Base-by-base conservation (phyloP, 2,888 invertebrate genomes). In the Sphaerophoria taeniata region DNA sequence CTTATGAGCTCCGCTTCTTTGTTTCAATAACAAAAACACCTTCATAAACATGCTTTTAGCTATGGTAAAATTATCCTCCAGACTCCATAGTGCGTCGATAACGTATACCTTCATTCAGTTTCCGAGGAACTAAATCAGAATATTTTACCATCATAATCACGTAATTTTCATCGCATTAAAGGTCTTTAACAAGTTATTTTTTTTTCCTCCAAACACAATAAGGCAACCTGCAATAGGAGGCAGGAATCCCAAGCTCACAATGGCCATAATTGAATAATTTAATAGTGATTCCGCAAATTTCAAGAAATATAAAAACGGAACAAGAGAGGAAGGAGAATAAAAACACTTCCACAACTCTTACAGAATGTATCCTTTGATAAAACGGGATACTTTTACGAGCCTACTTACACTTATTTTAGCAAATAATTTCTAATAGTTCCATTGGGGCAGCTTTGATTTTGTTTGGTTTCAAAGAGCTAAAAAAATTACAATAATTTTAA, bases 141-240 rank as follows among this genome's bases (percentile, higher is more conserved):
- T 65, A 49, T 39, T 67, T 53, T 67, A 67, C 51, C 31, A 39
- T 31, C 24, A 67, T 69, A 77, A 82, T 79, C 79, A 73, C 55
- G 53, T 69, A 60, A 60, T 69, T 55, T 72, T 47, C 47, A 67
- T 61, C 61, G 61, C 67, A 82, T 34, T 61, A 73, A 61, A 55
- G 39, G 55, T 69, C 67, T 72, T 67, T 82, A 82, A 69, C 55
- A 82, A 82, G 1, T 24, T 24, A 24, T 24, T 24, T 24, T 24
- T 24, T 24, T 24, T 24, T 24, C 24, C 24, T 24, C 24, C 24
- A 24, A 24, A 24, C 24, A 2, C 24, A 24, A 24, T 24, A 24
- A 24, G 24, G 24, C 24, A 24, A 24, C 24, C 24, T 24, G 24
- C 24, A 24, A 24, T 24, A 24, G 24, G 24, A 24, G 24, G 24